Conservation (phyloP, 2,113 vertebrate genomes). For the Motacilla alba region DNA sequence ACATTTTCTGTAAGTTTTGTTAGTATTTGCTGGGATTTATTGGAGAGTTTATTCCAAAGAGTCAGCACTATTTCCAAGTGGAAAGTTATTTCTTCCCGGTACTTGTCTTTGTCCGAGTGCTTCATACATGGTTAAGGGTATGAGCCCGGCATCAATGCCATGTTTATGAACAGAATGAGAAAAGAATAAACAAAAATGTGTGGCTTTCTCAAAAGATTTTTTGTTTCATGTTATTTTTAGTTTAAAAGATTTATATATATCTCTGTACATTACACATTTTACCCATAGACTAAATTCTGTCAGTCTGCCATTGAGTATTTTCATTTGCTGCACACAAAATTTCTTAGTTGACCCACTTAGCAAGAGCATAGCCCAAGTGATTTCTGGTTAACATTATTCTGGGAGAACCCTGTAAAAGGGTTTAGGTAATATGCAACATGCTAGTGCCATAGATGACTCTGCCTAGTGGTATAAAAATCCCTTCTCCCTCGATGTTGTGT, state of each 20-base stretch:
- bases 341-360: neutral
- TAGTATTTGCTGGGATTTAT: conserved; percentile 38
- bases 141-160: neutral
- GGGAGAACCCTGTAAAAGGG: neutral
- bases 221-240: neutral
- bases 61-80: conserved; percentile 10
- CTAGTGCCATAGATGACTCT: neutral
- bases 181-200: conserved; percentile 19
- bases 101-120: neutral
- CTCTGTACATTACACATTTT: neutral
- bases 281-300: neutral
- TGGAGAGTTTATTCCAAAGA: conserved; percentile 41
- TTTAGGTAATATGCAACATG: neutral
- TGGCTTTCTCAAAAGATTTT: neutral
- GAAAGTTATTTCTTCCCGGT: neutral
- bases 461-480: neutral
- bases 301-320: conserved; percentile 28
- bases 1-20: conserved; percentile 26
- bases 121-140: neutral
- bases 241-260: conserved; percentile 14
- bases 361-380: neutral
- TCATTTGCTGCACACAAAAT: neutral
- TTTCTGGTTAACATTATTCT: neutral
- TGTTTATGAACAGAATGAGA: conserved; percentile 27
- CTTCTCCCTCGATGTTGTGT: neutral